Percentiles rank a stretch among this genome's conserved stretches.
Conservation (phyloP, 2,888 invertebrate genomes). For the Sussaba pulchella region DNA sequence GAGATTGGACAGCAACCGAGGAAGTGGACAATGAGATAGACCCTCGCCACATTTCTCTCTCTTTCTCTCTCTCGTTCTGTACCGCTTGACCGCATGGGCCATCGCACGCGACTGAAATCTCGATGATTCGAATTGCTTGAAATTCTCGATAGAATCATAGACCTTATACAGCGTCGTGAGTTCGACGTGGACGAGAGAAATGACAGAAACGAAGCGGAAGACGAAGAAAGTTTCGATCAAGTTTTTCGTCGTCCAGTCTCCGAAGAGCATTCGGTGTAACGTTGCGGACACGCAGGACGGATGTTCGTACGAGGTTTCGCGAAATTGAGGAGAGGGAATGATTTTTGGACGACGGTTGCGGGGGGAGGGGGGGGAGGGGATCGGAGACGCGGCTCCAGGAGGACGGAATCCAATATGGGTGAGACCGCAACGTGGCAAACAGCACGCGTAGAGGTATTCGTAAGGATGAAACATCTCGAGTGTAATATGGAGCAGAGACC, state of each 20-base stretch:
- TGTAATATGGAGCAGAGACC: slow-evolving; percentile 54
- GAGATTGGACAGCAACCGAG: slow-evolving; percentile 60
- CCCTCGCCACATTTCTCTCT: slow-evolving; percentile 11
- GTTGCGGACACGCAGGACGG: slow-evolving; percentile 30
- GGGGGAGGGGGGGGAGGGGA: slow-evolving; percentile 32
- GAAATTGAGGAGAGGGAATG: slow-evolving; percentile 49
- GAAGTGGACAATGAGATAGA: slow-evolving; percentile 54
- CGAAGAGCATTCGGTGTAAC: slow-evolving; percentile 1
- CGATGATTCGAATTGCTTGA: slow-evolving; percentile 54
- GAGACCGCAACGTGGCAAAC: slow-evolving; percentile 81
- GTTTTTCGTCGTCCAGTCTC: slow-evolving; percentile 19
- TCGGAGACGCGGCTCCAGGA: slow-evolving; percentile 43
- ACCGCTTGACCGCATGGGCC: slow-evolving; percentile 10
- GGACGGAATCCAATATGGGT: slow-evolving; percentile 80
- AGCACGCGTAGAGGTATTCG: slow-evolving; percentile 78
- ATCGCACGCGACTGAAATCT: slow-evolving; percentile 64
- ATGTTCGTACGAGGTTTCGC: slow-evolving; percentile 25
- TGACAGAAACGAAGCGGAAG: slow-evolving; percentile 47
- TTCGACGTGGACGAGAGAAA: neutral
- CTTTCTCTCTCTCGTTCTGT: neutral
- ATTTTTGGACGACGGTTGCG: slow-evolving; percentile 33
- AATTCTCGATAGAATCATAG: slow-evolving; percentile 43
- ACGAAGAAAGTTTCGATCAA: slow-evolving; percentile 39
- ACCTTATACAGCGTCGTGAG: neutral
- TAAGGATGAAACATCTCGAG: slow-evolving; percentile 49